These are phyloP conservation scores for Eucriotettix oculatus DNA, from an alignment of 2,888 invertebrate species.

Conservation along the genomic window DNA sequence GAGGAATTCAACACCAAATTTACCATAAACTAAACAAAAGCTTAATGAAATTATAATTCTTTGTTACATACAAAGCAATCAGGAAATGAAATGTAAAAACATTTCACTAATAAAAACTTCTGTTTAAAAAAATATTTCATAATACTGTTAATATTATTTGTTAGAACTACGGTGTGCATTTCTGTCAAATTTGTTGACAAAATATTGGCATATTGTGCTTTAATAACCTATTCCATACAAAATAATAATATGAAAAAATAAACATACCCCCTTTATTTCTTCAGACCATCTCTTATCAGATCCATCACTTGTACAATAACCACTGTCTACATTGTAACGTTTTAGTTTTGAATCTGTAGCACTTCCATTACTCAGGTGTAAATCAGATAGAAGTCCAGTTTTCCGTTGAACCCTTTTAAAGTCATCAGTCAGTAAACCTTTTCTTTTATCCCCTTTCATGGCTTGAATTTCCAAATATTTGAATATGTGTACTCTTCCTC, in stretches of 20 bases:
- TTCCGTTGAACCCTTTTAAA: conserved; percentile 12
- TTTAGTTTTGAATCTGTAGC: conserved; percentile 29
- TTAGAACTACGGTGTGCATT: not conserved
- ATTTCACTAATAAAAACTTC: not conserved
- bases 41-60: too few species aligned
- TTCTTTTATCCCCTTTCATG: conserved; percentile 13
- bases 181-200: not conserved
- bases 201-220: not conserved
- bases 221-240: not conserved
- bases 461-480: conserved; percentile 86
- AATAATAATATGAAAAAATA: not conserved
- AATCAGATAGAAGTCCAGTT: conserved; percentile 8
- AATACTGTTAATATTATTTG: too few species aligned
- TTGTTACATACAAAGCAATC: not conserved
- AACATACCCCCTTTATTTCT: conserved; percentile 37
- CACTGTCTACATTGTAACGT: conserved; percentile 71
- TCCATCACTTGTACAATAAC: conserved; percentile 75
- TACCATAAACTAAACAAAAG: too few species aligned
- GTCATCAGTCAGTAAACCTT: conserved; percentile 14
- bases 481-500: conserved; percentile 88
- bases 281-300: conserved; percentile 68
- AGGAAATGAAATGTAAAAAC: not conserved
- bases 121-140: not conserved
- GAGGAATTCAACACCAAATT: not conserved
- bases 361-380: conserved; percentile 29